These are phyloP conservation scores for Protomyctophum bolini DNA, from an alignment of 2,113 vertebrate species.

Conservation along the genomic window DNA sequence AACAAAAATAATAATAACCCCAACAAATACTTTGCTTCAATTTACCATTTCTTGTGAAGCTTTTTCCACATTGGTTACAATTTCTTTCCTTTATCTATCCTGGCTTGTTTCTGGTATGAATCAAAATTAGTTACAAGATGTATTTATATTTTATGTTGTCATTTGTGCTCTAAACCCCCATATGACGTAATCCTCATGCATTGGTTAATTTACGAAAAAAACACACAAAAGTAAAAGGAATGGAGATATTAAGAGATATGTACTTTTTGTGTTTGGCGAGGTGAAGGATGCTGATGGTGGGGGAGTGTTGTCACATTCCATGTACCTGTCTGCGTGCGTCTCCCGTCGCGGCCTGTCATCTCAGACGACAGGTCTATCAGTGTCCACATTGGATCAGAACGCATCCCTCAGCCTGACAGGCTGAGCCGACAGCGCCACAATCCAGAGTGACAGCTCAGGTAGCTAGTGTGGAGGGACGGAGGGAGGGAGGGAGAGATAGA, in stretches of 20 bases:
- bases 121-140: no score
- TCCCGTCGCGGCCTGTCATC: conserved; percentile 68
- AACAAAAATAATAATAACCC: no score
- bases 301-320: conserved; percentile 70
- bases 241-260: conserved; percentile 1
- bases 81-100: no score
- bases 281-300: conserved; percentile 28
- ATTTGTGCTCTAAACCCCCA: no score
- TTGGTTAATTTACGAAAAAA: no score
- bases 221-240: neutral
- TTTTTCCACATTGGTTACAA: no score
- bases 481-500: neutral
- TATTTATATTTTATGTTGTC: no score
- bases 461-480: conserved; percentile 37
- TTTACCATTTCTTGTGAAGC: no score
- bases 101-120: no score
- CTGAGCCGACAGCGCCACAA: conserved; percentile 61
- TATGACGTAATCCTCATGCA: no score
- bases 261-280: neutral
- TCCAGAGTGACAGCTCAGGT: conserved; percentile 79
- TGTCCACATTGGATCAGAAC: conserved; percentile 68
- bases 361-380: conserved; percentile 79
- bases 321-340: conserved; percentile 70
- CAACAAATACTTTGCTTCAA: no score
- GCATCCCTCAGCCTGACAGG: conserved; percentile 73